Base-by-base conservation (phyloP, 1,140 invertebrate species). In the Drosophila santomea region DNA sequence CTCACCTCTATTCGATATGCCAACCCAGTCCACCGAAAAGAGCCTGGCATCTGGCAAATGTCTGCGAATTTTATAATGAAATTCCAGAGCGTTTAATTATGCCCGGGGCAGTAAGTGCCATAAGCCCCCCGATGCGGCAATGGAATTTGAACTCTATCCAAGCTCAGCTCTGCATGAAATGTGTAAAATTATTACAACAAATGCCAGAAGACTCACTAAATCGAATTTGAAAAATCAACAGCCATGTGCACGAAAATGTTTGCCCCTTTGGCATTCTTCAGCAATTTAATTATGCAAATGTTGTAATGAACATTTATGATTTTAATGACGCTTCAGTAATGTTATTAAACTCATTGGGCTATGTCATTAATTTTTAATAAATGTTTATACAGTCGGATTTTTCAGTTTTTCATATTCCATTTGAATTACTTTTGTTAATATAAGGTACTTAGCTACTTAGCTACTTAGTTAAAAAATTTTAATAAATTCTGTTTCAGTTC, bases 11-110 rank as follows among this genome's bases (percentile, higher is more conserved):
- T 20, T 39, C 12, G 44, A 38, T 59, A 32, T 48, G 32, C 57
- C 12, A 15, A 2, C 38, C 20, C 36, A 17, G 14, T n/a, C 25
- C 60, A 25, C 20, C 20, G 17, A 47, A 41, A 32, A 48, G 44
- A 50, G 25, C 8, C 41, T 52, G 50, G 59, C 76, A 78, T 57
- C 69, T 71, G 52, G 71, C 50, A 78, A 74, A 75, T 68, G 75
- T 78, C 82, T 88, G 79, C 59, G 67, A 83, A 84, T 88, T 83
- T 88, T 79, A 76, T 86, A 88, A 88, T 89, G 72, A 88, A 88
- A 89, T 88, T 88, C 83, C 84, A 67, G 14, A 74, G 76, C 66
- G 59, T 80, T 88, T 88, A 88, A 88, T 88, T 88, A 88, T 73
- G 84, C 76, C 60, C 38, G 45, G 39, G 60, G 82, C 75, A 83